phyloP scores from a whole-genome alignment of 2,888 invertebrate genomes.

The Galerucella pusilla region DNA sequence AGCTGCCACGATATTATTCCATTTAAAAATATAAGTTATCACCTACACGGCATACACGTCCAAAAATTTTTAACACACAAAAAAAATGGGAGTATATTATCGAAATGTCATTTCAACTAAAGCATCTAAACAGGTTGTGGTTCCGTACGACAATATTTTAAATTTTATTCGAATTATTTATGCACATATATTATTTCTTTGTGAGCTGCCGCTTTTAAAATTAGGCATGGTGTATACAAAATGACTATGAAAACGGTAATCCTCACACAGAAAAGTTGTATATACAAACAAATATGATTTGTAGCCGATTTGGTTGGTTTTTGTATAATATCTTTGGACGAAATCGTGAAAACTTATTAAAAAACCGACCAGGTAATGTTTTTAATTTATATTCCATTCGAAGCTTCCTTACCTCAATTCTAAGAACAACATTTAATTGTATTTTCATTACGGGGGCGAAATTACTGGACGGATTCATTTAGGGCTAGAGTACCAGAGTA shows the following conservation, averaged over 20 bases:
- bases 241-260: conserved; percentile 56
- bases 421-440: too few species aligned
- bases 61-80: conserved; percentile 45
- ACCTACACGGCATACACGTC: conserved; percentile 44
- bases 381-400: too few species aligned
- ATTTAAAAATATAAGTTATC: conserved; percentile 47
- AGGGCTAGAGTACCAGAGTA: too few species aligned
- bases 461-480: too few species aligned
- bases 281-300: conserved; percentile 57
- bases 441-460: too few species aligned
- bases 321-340: neutral
- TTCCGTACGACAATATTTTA: conserved; percentile 58
- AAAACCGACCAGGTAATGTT: neutral
- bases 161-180: conserved; percentile 60
- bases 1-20: conserved; percentile 45
- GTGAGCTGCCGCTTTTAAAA: conserved; percentile 58
- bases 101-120: conserved; percentile 54
- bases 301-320: conserved; percentile 42
- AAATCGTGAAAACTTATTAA: neutral
- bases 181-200: conserved; percentile 59
- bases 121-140: conserved; percentile 57
- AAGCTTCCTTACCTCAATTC: too few species aligned
- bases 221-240: conserved; percentile 54
- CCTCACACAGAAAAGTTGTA: conserved; percentile 51
- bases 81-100: conserved; percentile 55